These are phyloP conservation scores for Onychomys leucogaster DNA, from an alignment of 2,797 vertebrate genomes.

Conservation along the genomic window DNA sequence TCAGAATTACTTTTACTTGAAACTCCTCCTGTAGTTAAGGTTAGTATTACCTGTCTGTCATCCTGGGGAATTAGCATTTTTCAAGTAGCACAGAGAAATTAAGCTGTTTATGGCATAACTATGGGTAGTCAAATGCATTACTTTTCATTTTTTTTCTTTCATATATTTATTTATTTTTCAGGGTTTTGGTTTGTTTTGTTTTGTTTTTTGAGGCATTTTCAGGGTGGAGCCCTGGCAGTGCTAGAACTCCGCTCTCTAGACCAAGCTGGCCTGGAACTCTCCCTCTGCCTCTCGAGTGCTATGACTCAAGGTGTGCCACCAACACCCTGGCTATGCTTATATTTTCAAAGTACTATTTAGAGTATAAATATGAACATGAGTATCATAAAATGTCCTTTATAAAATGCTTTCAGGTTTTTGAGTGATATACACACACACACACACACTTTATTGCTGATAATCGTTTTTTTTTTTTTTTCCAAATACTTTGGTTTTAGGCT, in stretches of 20 bases:
- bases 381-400: neutral
- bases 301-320: neutral
- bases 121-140: neutral
- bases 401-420: neutral
- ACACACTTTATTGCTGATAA: conserved; percentile 5
- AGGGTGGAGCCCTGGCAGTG: neutral
- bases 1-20: conserved; percentile 93
- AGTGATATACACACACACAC: neutral
- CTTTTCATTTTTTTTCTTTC: neutral
- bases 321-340: neutral
- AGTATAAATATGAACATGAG: neutral
- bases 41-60: conserved; percentile 79
- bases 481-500: conserved; percentile 10
- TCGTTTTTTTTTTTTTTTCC: neutral
- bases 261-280: neutral
- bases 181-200: neutral
- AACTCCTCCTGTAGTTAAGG: conserved; percentile 95
- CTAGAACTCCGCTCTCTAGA: neutral
- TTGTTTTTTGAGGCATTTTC: neutral
- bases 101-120: neutral
- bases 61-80: neutral
- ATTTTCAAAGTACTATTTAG: neutral
- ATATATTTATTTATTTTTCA: neutral
- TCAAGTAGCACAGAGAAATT: conserved; percentile 14
- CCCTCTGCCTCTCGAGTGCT: neutral